Evolutionary conservation across 2,797 vertebrate species (phyloP), one percentile per base, ranked within the genome.

Genomic region (Miichthys miiuy): DNA sequence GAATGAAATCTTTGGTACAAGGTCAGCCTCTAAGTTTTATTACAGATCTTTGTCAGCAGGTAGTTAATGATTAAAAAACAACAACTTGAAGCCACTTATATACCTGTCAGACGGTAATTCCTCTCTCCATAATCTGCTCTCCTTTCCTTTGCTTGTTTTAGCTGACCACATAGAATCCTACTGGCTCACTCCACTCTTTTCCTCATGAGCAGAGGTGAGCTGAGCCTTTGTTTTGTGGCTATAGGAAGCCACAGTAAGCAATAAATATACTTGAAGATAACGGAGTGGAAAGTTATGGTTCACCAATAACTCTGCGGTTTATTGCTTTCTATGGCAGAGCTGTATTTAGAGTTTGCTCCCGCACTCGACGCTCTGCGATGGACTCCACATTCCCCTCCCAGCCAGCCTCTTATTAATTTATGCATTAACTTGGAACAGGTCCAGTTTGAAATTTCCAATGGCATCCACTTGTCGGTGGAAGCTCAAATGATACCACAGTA

Each of bases 391-490:
- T 65, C 65, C 70, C 60, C 23, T 75, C 70, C 51, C 77, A 68
- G 46, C 70, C 80, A 76, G 80, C 57, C 51, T 18, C 72, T 52
- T 87, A 89, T 90, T 94, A 90, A 95, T 95, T 92, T 93, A 94
- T 94, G 89, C 91, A 94, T 94, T 93, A 90, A 90, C 72, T 93
- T 95, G 94, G 94, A 95, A 66, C 67, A 55, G 75, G 70, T 93
- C 93, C 94, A 93, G 89, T 80, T 81, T 4, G 63, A 88, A 87
- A 89, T 88, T 86, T 93, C 86, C 81, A 87, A 52, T 83, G 76
- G 83, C 87, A 83, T 83, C 77, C 57, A 72, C 65, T 89, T 75
- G 18, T 86, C 50, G 48, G 83, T 80, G 79, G 73, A 60, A 76
- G 82, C 90, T 85, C 82, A 76, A 88, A 92, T 90, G 84, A 94